These are phyloP conservation scores for Yponomeuta malinellus DNA, from an alignment of 2,888 invertebrate genomes.

Conservation along the genomic window DNA sequence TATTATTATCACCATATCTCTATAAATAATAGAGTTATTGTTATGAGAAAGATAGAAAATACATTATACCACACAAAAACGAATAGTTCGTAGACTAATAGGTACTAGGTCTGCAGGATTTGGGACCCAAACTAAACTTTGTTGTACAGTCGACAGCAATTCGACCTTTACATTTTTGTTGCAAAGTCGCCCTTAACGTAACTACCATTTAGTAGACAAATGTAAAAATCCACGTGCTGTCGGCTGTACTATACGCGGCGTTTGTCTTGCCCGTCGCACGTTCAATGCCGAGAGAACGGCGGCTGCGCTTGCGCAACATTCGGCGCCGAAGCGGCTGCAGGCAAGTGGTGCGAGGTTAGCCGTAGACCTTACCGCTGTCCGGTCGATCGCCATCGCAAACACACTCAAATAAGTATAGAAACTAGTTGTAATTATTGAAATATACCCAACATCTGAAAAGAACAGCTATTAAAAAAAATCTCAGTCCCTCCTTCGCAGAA, in stretches of 20 bases:
- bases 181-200: no score
- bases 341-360: conserved; percentile 69
- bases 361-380: conserved; percentile 44
- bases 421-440: conserved; percentile 9
- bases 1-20: no score
- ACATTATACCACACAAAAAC: no score
- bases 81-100: no score
- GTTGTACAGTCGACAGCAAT: not conserved
- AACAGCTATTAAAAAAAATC: not conserved
- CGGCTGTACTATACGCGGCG: no score
- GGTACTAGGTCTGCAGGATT: no score
- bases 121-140: conserved; percentile 7
- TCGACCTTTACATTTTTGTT: no score
- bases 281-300: conserved; percentile 71
- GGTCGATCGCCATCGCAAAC: conserved; percentile 22
- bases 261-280: conserved; percentile 19
- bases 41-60: no score
- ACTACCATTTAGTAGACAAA: no score
- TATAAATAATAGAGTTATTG: no score
- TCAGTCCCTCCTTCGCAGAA: not conserved
- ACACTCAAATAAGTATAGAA: conserved; percentile 14
- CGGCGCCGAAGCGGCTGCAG: conserved; percentile 28
- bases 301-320: conserved; percentile 24
- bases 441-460: not conserved
- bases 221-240: no score